Evolutionary conservation across 2,113 vertebrate genomes (phyloP), one percentile per base, ranked within the genome.

Genomic region (Hydrochoerus hydrochaeris): DNA sequence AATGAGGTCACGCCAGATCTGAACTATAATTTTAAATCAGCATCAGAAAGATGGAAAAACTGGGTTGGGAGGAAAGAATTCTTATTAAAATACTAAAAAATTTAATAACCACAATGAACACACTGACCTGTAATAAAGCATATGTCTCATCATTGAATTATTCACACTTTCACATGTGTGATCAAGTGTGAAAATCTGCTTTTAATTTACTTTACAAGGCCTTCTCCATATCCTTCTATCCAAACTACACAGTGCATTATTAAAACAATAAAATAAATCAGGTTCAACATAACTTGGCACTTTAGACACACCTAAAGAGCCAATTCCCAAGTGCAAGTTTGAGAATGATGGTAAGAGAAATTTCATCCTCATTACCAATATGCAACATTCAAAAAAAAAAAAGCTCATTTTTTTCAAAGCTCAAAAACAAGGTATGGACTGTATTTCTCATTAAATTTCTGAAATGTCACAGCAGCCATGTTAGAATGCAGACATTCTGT

Each of bases 401-500:
- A 80, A n/a, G 73, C 49, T 77, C 19, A 7, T 91, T 80, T 89
- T 83, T 78, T 92, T 94, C 71, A 83, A 93, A 94, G 46, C n/a
- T 96, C 65, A 85, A 88, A 94, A 96, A 62, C 95, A 93, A 96
- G 95, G 58, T 93, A 96, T 88, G 58, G 88, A 96, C 65, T 96
- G 46, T 67, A 97, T 97, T 97, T 98, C 90, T 92, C 97, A 98
- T 98, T 98, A 97, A 92, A 97, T 96, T 97, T 93, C 96, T 94
- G 94, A 98, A 98, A 95, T 85, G 54, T 24, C 12, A 0, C 84
- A 92, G 97, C 67, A 92, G 89, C 93, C 97, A 97, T 92, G 86
- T 97, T 98, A 97, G 97, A 94, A 96, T 82, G 28, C 92, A 97
- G 95, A 97, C 90, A 90, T 0, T 3, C 95, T 95, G 92, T 97